Evolutionary conservation across 1,140 invertebrate species (phyloP), one percentile per base, ranked within the genome.

Genomic region (Drosophila suzukii): DNA sequence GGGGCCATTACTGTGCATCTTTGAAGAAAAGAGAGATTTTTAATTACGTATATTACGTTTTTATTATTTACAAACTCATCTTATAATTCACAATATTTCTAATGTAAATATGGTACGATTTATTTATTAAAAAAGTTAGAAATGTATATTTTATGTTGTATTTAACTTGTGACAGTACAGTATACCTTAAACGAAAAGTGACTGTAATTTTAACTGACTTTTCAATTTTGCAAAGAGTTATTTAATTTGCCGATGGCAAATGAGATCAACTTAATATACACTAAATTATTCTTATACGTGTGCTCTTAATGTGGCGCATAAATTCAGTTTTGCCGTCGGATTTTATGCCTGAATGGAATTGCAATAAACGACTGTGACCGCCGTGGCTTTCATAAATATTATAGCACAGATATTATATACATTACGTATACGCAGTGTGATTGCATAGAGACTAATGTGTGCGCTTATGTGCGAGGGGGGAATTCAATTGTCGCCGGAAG

Each of bases 401-500:
- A 46, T 41, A 71, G 39, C 46, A 66, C 17, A 49, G 32, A 34
- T 27, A 39, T 68, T 49, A 8, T 49, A 7, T 39, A 32, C 75
- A 68, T 76, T 43, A 60, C 74, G 62, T 53, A 76, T 76, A 76
- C 74, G 74, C 43, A 66, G 56, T 57, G 61, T 76, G 68, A 20
- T 54, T 13, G 60, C 60, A 58, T 54, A 24, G 61, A 66, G 65
- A 53, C 47, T 47, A 61, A 76, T 66, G 58, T 30, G 58, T 27
- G 43, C 43, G 20, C 15, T 32, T 47, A 17, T 51, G 12, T 43
- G 15, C 15, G n/a, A 6, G 10, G 15, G 20, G 27, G 30, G 39
- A 34, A 76, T 77, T 68, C 73, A 77, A 76, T 76, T 76, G 74
- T 66, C 63, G 54, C 54, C 55, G 39, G 55, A 70, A 53, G 55